Evolutionary conservation across 2,888 invertebrate species (phyloP), one percentile per base, ranked within the genome.

Genomic region (Cepaea hortensis): DNA sequence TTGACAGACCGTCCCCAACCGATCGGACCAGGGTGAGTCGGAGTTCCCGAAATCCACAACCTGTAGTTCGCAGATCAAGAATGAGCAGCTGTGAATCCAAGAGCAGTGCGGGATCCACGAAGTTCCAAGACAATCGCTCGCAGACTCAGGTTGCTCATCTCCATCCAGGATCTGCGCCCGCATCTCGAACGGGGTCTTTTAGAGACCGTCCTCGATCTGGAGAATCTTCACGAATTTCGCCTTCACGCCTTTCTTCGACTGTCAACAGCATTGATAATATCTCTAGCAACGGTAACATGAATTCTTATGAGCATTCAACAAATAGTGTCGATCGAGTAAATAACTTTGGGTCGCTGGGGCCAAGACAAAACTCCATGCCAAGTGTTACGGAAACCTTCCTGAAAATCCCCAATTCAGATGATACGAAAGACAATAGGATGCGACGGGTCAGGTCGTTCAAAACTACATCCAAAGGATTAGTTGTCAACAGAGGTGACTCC

Each of bases 401-500:
- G 18, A 75, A 61, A 76, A 88, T 90, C 11, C 90, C 90, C 20
- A 86, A 84, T 48, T n/a, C 83, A 11, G 88, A 85, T 20, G 86
- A 85, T 85, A 87, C 73, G 84, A 88, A 85, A 35, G 88, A 82
- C 82, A 84, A 68, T 88, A 89, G 88, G 87, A 77, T 90, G 50
- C 83, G 88, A 94, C 96, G 98, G 89, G 96, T 98, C 90, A 96
- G 98, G 90, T 98, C 98, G 95, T 98, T 98, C 95, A 97, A 97
- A 92, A 98, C 98, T 91, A 98, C 98, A 55, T 97, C 97, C 94
- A 96, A 97, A 94, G 98, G 98, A 46, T 96, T 98, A 4, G 97
- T 98, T 35, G 96, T 98, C 89, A 98, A 98, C 95, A 96, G 98
- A 81, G 98, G 98, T 0, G 98, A 99, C 95, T 98, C 98, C 18